Evolutionary conservation across 2,113 vertebrate genomes (phyloP).

Genomic region (Cacatua alba): DNA sequence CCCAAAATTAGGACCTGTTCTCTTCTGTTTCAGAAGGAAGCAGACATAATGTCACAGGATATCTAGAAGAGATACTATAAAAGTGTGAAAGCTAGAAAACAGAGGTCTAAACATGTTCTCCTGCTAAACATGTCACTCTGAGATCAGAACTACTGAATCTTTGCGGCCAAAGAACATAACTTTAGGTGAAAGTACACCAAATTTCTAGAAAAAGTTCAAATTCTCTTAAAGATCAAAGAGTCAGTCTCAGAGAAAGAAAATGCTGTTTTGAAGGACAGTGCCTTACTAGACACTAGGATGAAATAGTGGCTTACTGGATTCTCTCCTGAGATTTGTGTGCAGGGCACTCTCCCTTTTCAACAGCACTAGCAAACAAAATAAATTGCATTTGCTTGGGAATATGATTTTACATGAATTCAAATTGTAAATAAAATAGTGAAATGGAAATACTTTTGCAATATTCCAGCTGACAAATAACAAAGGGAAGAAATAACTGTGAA

Average conservation of each 20-base stretch:
- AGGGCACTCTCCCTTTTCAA: background rate
- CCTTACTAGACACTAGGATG: background rate
- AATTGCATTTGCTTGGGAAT: background rate
- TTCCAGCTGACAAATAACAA: background rate
- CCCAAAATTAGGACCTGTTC: background rate
- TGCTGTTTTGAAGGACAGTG: background rate
- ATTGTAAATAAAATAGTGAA: background rate
- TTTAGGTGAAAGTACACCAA: background rate
- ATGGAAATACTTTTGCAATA: background rate
- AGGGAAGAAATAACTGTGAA: background rate
- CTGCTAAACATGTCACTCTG: background rate
- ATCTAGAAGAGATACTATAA: background rate
- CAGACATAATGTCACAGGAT: background rate
- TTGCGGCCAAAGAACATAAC: fast-evolving
- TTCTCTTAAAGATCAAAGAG: background rate
- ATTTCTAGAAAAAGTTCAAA: background rate
- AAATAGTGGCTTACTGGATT: background rate
- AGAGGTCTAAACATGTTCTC: too few relatives aligned
- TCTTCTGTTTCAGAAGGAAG: background rate
- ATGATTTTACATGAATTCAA: background rate
- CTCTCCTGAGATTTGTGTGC: background rate
- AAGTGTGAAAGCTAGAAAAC: background rate
- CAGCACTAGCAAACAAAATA: background rate
- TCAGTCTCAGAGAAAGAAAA: background rate
- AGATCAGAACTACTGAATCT: background rate